Base-by-base conservation (phyloP, 2,888 invertebrate genomes). In the Euplagia quadripunctaria region DNA sequence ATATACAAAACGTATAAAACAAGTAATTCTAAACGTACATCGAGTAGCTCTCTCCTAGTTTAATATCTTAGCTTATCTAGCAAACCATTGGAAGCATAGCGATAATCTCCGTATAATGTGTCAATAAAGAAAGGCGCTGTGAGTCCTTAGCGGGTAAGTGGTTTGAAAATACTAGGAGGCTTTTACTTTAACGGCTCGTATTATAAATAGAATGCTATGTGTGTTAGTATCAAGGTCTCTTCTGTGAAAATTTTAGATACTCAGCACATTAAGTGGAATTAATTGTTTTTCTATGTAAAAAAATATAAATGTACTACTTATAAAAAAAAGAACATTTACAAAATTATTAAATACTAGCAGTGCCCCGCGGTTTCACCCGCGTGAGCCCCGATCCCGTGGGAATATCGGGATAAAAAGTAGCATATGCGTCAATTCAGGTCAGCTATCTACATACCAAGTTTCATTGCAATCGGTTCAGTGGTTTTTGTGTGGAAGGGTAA, bases 131-230 rank as follows among this genome's bases (percentile, higher is more conserved):
- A 78, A 76, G 70, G 72, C 64, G 67, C 42, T 42, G 20, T 17
- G n/a, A 69, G 64, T 75, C 74, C 72, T 70, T 75, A 77, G 74
- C 55, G 72, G 70, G 75, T 83, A 83, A 83, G 82, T 80, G 71
- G 82, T 71, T 82, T 72, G 75, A 78, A 82, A 78, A 84, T 82
- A 74, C 70, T 61, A 64, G 72, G 46, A 64, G 64, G 68, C 58
- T 69, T 73, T 69, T 65, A 11, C 58, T 65, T 69, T 55, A 65
- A 64, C 46, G 5, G 69, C 16, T n/a, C 1, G 42, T 72, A n/a
- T 68, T 31, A 55, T 63, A 67, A 68, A 17, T 43, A n/a, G 43
- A 43, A 68, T 43, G 20, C 20, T 43, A n/a, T 68, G 6, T 68
- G 58, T 58, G 20, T 58, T 14, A 5, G 31, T 31, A 31, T 61